These are phyloP conservation scores for Pteromalus puparum DNA, from an alignment of 1,140 invertebrate species.

Conservation along the genomic window DNA sequence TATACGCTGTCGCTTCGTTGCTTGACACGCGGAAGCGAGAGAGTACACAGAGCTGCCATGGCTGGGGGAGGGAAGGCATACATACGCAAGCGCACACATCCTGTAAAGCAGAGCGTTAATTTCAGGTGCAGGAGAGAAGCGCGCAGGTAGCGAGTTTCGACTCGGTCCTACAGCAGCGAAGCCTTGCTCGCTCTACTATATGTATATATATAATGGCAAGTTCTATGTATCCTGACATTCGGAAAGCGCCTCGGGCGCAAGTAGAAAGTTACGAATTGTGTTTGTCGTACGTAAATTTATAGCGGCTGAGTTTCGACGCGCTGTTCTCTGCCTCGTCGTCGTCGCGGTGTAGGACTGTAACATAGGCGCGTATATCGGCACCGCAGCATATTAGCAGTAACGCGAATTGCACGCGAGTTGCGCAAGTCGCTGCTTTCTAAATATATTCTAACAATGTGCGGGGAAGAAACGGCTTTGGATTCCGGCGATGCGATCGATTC, in stretches of 20 bases:
- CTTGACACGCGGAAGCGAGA: neutral
- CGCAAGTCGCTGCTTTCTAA: neutral
- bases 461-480: neutral
- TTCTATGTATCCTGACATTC: constrained; percentile 45
- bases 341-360: neutral
- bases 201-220: neutral
- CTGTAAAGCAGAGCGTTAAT: constrained; percentile 40
- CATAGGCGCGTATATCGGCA: neutral
- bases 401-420: neutral
- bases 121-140: constrained; percentile 23
- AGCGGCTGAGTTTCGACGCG: constrained; percentile 54
- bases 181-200: neutral
- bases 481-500: no score
- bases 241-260: constrained; percentile 44
- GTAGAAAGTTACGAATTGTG: constrained; percentile 58
- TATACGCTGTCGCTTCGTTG: constrained; percentile 21
- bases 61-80: neutral
- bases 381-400: neutral
- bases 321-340: constrained; percentile 32
- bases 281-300: constrained; percentile 59
- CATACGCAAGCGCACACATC: constrained; percentile 14
- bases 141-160: neutral
- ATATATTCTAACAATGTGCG: neutral
- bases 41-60: neutral
- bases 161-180: neutral